Percentiles rank a stretch among this genome's conserved stretches.
Evolutionary conservation across 2,888 invertebrate genomes (phyloP).

Genomic region (Baronia brevicornis): DNA sequence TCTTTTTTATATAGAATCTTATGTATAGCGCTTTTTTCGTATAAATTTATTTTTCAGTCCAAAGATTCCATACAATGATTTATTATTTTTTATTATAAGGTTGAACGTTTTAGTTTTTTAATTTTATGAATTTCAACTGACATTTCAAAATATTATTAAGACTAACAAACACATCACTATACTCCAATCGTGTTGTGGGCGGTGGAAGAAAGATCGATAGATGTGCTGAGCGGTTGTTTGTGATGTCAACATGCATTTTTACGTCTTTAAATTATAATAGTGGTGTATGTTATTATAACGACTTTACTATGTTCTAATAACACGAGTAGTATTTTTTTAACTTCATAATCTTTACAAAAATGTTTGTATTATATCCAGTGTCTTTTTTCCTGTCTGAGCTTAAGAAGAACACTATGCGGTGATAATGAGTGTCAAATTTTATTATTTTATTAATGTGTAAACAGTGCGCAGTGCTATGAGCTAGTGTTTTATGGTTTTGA

Average conservation of each 20-base stretch:
- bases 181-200: slow-evolving; percentile 20
- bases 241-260: slow-evolving; percentile 52
- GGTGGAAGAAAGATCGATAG: slow-evolving; percentile 37
- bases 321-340: slow-evolving; percentile 11
- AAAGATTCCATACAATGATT: too few species aligned
- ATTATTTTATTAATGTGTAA: slow-evolving; percentile 48
- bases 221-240: slow-evolving; percentile 44
- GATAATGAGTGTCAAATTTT: slow-evolving; percentile 74
- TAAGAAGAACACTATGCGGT: slow-evolving; percentile 36
- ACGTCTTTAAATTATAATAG: slow-evolving; percentile 21
- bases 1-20: too few species aligned
- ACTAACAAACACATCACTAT: slow-evolving; percentile 20
- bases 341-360: slow-evolving; percentile 15
- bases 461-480: slow-evolving; percentile 27
- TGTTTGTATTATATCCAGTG: slow-evolving; percentile 18
- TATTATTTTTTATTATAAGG: too few species aligned
- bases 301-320: slow-evolving; percentile 8
- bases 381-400: slow-evolving; percentile 24
- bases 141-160: slow-evolving; percentile 7
- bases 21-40: too few species aligned
- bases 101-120: slow-evolving; percentile 1
- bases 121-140: slow-evolving; percentile 5
- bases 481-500: slow-evolving; percentile 24
- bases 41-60: too few species aligned
- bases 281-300: slow-evolving; percentile 7